phyloP scores from a whole-genome alignment of 2,888 invertebrate species.

The Candidula unifasciata region DNA sequence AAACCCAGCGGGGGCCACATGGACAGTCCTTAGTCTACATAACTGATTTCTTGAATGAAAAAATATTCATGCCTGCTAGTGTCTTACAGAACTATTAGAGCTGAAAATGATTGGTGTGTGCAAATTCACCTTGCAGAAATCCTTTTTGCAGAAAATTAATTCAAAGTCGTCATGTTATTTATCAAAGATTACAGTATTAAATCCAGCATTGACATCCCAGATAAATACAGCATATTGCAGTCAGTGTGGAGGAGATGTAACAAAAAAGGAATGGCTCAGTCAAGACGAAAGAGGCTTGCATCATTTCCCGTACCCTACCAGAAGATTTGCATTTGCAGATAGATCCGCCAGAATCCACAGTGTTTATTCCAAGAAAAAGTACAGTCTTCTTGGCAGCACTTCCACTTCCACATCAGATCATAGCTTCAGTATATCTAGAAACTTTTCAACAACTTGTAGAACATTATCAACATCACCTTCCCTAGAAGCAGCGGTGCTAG shows the following conservation, averaged over 20 bases:
- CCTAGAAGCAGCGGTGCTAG: background rate
- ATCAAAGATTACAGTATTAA: background rate
- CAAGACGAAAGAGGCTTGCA: background rate
- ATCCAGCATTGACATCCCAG: background rate
- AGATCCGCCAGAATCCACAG: background rate
- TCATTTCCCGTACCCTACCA: background rate
- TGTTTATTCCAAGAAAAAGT: background rate
- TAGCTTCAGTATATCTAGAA: background rate
- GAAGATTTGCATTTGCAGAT: background rate
- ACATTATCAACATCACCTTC: background rate
- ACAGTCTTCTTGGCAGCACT: background rate
- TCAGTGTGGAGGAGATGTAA: background rate
- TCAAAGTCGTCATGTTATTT: background rate
- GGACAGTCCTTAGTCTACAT: background rate
- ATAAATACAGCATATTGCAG: background rate
- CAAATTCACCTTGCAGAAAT: background rate
- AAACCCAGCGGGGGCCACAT: too few relatives aligned
- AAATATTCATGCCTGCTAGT: background rate
- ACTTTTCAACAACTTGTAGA: slow-evolving; percentile 26
- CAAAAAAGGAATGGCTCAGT: background rate
- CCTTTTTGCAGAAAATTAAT: background rate
- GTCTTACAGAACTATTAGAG: background rate
- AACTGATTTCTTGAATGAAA: background rate
- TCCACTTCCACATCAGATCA: background rate
- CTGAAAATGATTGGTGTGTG: slow-evolving; percentile 7